These are phyloP conservation scores for Phoebastria nigripes DNA, from an alignment of 2,797 vertebrate species.

Conservation along the genomic window DNA sequence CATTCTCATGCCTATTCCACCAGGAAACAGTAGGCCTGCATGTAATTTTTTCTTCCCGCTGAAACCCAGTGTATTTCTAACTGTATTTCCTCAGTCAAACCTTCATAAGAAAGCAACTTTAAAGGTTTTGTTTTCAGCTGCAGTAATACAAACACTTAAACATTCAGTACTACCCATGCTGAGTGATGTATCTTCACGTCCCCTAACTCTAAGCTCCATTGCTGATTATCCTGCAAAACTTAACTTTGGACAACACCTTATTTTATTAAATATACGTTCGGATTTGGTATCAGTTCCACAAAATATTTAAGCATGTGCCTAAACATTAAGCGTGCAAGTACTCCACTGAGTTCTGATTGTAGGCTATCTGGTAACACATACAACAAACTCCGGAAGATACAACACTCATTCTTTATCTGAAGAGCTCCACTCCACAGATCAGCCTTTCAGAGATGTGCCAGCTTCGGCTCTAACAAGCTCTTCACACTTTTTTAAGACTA, in stretches of 20 bases:
- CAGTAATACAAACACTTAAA: not conserved
- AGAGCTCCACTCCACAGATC: conserved; percentile 8
- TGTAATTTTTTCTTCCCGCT: not conserved
- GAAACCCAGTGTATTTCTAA: not conserved
- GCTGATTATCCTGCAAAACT: not conserved
- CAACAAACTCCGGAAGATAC: not conserved
- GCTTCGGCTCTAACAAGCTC: conserved; percentile 37
- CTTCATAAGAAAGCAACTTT: not conserved
- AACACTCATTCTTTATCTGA: not conserved
- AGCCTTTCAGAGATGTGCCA: conserved; percentile 24
- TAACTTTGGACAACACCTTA: not conserved
- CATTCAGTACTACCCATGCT: not conserved
- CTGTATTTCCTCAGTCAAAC: not conserved
- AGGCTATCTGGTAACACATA: not conserved
- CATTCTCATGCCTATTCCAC: not conserved
- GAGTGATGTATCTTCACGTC: not conserved
- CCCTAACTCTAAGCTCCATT: not conserved
- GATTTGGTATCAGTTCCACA: not conserved
- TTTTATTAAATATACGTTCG: not conserved
- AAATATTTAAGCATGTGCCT: not conserved
- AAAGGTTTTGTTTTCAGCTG: not conserved
- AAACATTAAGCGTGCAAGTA: not conserved
- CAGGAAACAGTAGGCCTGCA: not conserved
- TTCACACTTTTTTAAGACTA: conserved; percentile 58
- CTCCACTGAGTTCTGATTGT: not conserved